Evolutionary conservation across 2,888 invertebrate species (phyloP).

Genomic region (Saturnia japonica): DNA sequence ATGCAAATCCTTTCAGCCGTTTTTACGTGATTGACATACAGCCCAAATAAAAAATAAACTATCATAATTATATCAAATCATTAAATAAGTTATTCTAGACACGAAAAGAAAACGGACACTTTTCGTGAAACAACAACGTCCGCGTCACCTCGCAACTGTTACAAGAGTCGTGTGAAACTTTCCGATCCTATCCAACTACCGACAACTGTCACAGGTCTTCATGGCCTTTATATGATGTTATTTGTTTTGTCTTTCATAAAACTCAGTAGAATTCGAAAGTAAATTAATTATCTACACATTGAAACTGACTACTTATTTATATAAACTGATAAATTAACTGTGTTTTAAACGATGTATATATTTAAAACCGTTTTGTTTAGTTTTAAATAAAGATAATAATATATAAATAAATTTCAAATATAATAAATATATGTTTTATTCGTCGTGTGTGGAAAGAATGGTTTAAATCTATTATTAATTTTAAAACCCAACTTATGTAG

Average conservation of each 20-base stretch:
- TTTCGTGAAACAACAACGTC: constrained; percentile 10
- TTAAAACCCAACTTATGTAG: not conserved
- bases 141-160: constrained; percentile 24
- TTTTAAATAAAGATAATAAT: no score
- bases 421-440: not conserved
- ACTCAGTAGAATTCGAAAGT: constrained; percentile 4
- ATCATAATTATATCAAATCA: no score
- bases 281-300: constrained; percentile 9
- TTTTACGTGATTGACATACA: no score
- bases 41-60: no score
- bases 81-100: constrained; percentile 1
- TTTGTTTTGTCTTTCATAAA: not conserved
- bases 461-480: not conserved
- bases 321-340: no score
- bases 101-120: constrained; percentile 13
- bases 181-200: not conserved
- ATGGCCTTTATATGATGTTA: not conserved
- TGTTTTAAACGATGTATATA: no score
- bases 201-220: not conserved
- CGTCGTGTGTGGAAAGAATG: not conserved
- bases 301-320: not conserved
- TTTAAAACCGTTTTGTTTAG: no score
- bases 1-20: no score
- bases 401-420: not conserved
- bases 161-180: constrained; percentile 4